phyloP scores from a whole-genome alignment of 2,888 invertebrate species.

The Bedellia somnulentella region DNA sequence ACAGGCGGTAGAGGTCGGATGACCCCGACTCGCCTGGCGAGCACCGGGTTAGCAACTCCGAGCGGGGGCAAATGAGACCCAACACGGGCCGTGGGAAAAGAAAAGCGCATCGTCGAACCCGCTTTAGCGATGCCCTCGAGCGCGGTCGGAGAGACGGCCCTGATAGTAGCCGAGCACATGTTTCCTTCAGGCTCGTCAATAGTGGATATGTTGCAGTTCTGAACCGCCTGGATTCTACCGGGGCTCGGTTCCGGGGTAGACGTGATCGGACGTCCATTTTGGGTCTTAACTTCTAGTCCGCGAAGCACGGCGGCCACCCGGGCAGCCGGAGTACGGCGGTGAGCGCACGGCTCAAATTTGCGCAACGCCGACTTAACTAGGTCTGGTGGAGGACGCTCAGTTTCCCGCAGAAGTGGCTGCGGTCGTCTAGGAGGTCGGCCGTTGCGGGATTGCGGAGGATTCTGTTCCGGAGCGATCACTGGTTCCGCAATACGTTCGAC shows the following conservation, averaged over 20 bases:
- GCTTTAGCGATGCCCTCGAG: conserved; percentile 70
- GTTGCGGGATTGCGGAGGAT: conserved; percentile 48
- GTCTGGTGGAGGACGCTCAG: conserved; percentile 85
- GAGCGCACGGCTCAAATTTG: conserved; percentile 75
- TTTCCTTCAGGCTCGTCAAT: conserved; percentile 19
- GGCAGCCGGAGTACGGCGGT: conserved; percentile 44
- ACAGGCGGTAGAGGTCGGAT: conserved; percentile 52
- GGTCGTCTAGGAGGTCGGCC: conserved; percentile 44
- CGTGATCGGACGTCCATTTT: conserved; percentile 18
- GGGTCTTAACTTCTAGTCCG: conserved; percentile 23
- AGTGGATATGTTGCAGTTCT: conserved; percentile 19
- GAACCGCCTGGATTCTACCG: conserved; percentile 16
- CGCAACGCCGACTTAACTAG: conserved; percentile 83
- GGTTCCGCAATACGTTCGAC: conserved; percentile 14
- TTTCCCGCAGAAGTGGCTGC: conserved; percentile 68
- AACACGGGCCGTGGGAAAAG: conserved; percentile 42
- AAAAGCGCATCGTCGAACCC: conserved; percentile 66
- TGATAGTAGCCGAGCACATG: conserved; percentile 31
- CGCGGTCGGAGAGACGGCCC: conserved; percentile 59
- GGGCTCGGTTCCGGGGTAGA: conserved; percentile 33
- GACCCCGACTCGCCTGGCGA: conserved; percentile 54
- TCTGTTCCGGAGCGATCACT: conserved; percentile 71
- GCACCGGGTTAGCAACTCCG: conserved; percentile 36
- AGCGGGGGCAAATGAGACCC: conserved; percentile 37
- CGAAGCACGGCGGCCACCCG: conserved; percentile 43